phyloP scores from a whole-genome alignment of 2,797 vertebrate species.

The Anableps anableps region DNA sequence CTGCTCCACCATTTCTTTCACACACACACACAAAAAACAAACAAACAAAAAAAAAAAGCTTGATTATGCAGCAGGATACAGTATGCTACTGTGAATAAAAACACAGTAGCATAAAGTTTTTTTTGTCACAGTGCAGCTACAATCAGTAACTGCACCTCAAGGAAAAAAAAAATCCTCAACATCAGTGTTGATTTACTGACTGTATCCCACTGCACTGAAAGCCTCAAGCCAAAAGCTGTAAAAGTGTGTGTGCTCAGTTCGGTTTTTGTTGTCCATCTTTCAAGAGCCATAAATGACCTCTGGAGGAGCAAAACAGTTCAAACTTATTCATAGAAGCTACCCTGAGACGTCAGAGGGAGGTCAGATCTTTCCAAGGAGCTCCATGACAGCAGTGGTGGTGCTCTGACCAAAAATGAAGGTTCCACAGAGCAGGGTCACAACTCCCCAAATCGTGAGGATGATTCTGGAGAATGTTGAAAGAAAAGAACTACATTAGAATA shows the following conservation, averaged over 20 bases:
- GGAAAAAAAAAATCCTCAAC: not conserved
- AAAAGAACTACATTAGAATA: not conserved
- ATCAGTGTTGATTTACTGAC: not conserved
- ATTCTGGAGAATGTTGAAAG: constrained; percentile 73
- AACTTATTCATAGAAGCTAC: not conserved
- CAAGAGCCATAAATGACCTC: not conserved
- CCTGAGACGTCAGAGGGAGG: not conserved
- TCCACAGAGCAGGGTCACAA: constrained; percentile 86
- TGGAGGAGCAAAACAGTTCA: not conserved
- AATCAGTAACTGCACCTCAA: not conserved
- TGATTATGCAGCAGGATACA: no score
- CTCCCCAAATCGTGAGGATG: constrained; percentile 86
- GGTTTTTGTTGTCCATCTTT: constrained; percentile 2
- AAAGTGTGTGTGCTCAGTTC: not conserved
- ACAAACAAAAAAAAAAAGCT: no score
- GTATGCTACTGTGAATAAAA: no score
- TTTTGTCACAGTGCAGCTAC: not conserved
- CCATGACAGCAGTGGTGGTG: constrained; percentile 85
- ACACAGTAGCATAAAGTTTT: not conserved
- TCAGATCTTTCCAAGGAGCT: constrained; percentile 81
- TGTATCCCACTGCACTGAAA: not conserved
- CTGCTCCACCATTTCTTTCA: not conserved
- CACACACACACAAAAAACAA: no score
- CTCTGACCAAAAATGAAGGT: constrained; percentile 95
- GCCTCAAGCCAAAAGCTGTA: not conserved